These are phyloP conservation scores for Calliscelio sp. DNA, from an alignment of 2,888 invertebrate species.

Conservation along the genomic window DNA sequence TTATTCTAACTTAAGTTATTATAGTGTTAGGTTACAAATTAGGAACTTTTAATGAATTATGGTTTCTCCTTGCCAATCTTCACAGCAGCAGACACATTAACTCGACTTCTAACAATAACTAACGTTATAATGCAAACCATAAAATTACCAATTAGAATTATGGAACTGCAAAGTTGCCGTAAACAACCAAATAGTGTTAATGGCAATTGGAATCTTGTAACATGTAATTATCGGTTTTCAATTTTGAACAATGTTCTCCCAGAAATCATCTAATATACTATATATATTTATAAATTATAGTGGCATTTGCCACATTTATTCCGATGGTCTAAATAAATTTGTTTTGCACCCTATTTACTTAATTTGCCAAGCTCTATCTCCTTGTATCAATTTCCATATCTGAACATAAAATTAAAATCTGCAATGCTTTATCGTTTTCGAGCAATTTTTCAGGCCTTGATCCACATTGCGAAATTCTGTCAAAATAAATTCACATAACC, in stretches of 20 bases:
- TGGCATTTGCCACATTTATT: too few relatives aligned
- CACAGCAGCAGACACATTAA: neutral
- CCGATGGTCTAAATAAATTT: too few relatives aligned
- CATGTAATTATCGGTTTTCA: too few relatives aligned
- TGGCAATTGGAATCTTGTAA: too few relatives aligned
- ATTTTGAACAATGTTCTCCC: too few relatives aligned
- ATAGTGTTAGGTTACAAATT: slow-evolving; percentile 47
- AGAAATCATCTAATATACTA: too few relatives aligned
- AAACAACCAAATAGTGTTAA: too few relatives aligned
- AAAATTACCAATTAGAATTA: too few relatives aligned
- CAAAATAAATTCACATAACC: slow-evolving; percentile 37
- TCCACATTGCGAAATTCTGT: slow-evolving; percentile 37
- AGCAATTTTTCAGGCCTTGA: slow-evolving; percentile 57
- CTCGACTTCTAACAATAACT: neutral
- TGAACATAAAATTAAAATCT: slow-evolving; percentile 1
- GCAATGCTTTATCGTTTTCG: slow-evolving; percentile 1
- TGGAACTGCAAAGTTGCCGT: too few relatives aligned
- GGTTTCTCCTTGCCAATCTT: neutral
- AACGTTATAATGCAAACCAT: neutral
- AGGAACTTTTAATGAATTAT: slow-evolving; percentile 9
- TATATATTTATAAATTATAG: too few relatives aligned
- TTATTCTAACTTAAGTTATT: slow-evolving; percentile 33
- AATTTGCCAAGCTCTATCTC: too few relatives aligned
- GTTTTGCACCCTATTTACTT: too few relatives aligned
- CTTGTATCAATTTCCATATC: slow-evolving; percentile 7